Conservation (phyloP, 1,140 invertebrate species). For the Homarus americanus region DNA sequence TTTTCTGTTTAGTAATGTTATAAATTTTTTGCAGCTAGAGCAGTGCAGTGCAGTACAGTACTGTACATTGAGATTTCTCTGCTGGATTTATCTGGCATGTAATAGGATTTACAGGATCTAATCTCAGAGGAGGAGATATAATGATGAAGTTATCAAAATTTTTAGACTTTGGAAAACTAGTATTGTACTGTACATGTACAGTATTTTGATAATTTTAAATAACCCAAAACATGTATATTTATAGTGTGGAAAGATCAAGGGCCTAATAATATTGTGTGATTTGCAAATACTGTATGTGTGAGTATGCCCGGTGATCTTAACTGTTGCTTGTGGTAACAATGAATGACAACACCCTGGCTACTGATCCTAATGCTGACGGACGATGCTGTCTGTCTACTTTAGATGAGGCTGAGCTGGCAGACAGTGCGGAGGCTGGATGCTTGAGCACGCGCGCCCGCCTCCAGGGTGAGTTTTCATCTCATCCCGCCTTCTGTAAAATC, state of each 20-base stretch:
- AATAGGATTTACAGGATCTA: no score
- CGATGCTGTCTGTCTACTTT: conserved; percentile 60
- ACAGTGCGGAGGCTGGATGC: conserved; percentile 66
- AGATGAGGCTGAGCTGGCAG: conserved; percentile 70
- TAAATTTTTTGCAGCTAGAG: no score
- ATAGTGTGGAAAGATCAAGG: background rate
- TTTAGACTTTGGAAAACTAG: no score
- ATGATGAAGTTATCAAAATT: no score
- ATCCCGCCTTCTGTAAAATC: background rate
- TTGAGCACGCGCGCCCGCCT: conserved; percentile 67
- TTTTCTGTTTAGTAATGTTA: no score
- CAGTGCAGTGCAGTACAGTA: no score
- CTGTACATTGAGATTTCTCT: no score
- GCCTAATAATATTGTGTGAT: background rate
- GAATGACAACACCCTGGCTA: background rate
- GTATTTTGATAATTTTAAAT: no score
- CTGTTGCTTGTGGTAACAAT: background rate
- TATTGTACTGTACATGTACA: no score
- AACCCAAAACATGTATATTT: background rate
- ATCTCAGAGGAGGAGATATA: no score
- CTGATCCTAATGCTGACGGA: conserved; percentile 42
- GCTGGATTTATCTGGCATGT: no score
- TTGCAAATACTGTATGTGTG: background rate
- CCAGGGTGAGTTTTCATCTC: conserved; percentile 60
- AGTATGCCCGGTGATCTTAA: background rate